Conservation (phyloP, 2,113 vertebrate species). For the Catharus bicknelli region DNA sequence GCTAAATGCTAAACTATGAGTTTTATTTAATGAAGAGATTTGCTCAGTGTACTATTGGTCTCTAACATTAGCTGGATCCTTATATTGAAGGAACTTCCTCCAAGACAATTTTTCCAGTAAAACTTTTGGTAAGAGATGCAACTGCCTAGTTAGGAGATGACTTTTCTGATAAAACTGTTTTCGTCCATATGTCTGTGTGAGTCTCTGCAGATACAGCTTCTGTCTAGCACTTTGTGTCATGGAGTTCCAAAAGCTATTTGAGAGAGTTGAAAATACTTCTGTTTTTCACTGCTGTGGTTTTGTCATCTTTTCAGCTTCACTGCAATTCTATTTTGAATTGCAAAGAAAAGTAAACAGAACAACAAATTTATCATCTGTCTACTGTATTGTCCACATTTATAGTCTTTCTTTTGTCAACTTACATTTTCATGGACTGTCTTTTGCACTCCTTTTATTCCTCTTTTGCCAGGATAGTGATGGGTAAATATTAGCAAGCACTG, state of each 20-base stretch:
- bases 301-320: slow-evolving; percentile 2
- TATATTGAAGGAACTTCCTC: background rate
- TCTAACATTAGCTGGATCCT: background rate
- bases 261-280: background rate
- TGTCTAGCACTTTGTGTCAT: background rate
- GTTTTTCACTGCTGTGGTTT: background rate
- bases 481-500: background rate
- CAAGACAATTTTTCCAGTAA: background rate
- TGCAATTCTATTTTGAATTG: slow-evolving; percentile 18
- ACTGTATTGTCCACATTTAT: background rate
- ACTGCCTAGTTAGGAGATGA: background rate
- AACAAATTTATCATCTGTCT: background rate
- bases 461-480: background rate
- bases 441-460: background rate
- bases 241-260: background rate
- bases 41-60: background rate
- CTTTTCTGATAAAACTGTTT: background rate
- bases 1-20: background rate
- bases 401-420: background rate
- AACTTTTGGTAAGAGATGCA: background rate
- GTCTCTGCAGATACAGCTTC: background rate
- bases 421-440: background rate
- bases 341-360: background rate
- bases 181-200: background rate
- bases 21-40: background rate